phyloP scores from a whole-genome alignment of 1,140 invertebrate genomes.

The Drosophila kurseongensis region DNA sequence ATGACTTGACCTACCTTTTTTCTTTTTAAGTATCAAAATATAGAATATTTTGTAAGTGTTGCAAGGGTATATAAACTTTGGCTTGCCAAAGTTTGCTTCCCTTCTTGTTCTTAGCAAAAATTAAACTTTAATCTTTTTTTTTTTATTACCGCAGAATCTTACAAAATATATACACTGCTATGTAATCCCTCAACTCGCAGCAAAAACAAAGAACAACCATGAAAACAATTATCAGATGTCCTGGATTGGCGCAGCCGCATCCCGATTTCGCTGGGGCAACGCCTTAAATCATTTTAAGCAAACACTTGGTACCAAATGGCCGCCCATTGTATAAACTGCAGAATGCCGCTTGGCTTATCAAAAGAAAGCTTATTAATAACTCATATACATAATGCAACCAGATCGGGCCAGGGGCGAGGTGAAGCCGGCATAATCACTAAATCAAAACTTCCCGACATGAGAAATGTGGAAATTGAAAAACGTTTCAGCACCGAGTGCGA shows the following conservation, averaged over 20 bases:
- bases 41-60: too few relatives aligned
- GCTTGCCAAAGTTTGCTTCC: too few relatives aligned
- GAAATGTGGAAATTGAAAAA: slow-evolving; percentile 82
- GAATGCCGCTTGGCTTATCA: slow-evolving; percentile 55
- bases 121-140: too few relatives aligned
- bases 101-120: too few relatives aligned
- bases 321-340: slow-evolving; percentile 58
- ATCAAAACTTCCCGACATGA: slow-evolving; percentile 71
- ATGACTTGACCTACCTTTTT: too few relatives aligned
- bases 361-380: slow-evolving; percentile 77
- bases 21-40: too few relatives aligned
- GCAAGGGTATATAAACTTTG: too few relatives aligned
- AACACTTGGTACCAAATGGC: slow-evolving; percentile 58
- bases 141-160: too few relatives aligned
- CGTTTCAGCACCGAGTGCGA: slow-evolving; percentile 43
- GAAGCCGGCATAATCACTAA: slow-evolving; percentile 63
- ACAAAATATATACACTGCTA: too few relatives aligned
- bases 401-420: slow-evolving; percentile 5
- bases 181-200: not conserved
- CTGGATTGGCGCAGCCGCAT: slow-evolving; percentile 51
- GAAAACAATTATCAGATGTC: slow-evolving; percentile 62
- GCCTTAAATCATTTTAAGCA: slow-evolving; percentile 72
- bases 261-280: slow-evolving; percentile 42
- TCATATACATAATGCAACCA: slow-evolving; percentile 54
- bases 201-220: slow-evolving; percentile 14